Conservation (phyloP, 2,797 vertebrate species). For the Gymnoscopelus braueri region DNA sequence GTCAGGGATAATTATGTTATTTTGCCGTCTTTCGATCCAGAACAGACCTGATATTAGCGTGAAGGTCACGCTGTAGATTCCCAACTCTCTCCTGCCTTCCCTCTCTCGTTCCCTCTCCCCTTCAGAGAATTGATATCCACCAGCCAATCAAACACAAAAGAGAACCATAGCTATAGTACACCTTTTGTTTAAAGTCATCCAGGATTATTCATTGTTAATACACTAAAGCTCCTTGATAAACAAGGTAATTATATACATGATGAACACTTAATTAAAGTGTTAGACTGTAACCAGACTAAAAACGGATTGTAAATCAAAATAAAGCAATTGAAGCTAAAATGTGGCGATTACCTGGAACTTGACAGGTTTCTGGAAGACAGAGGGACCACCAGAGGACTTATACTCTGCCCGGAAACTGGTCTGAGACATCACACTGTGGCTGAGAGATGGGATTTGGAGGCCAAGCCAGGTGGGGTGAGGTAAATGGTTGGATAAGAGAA, state of each 20-base stretch:
- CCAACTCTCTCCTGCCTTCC: constrained; percentile 82
- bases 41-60: constrained; percentile 87
- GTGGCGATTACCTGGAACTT: constrained; percentile 84
- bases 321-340: not conserved
- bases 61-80: constrained; percentile 93
- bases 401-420: constrained; percentile 95
- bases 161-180: too few species aligned
- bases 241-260: too few species aligned
- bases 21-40: too few species aligned
- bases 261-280: too few species aligned
- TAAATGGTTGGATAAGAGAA: not conserved
- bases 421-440: constrained; percentile 94
- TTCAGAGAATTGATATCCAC: constrained; percentile 93
- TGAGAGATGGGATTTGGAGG: constrained; percentile 90
- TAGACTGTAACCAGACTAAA: too few species aligned
- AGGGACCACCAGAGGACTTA: constrained; percentile 89
- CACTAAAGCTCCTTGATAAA: too few species aligned
- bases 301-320: too few species aligned
- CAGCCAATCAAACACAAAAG: constrained; percentile 27
- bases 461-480: constrained; percentile 16
- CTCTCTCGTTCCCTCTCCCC: constrained; percentile 79
- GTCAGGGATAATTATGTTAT: too few species aligned
- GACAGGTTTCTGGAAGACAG: constrained; percentile 95
- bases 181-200: too few species aligned
- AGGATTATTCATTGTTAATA: too few species aligned